phyloP scores from a whole-genome alignment of 2,888 invertebrate species.

The Camptogramma bilineatum region DNA sequence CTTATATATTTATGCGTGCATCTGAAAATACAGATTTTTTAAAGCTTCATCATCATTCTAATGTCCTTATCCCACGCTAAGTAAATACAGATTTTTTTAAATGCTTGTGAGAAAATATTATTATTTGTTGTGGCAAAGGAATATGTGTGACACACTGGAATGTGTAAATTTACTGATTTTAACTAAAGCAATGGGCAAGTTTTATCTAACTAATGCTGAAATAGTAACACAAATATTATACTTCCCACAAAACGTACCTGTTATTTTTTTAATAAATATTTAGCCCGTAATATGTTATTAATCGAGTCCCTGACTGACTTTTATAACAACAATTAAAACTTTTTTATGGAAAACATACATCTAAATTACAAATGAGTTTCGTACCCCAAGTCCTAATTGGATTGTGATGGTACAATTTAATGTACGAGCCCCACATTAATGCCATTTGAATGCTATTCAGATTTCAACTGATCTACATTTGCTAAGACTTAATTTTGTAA shows the following conservation, averaged over 20 bases:
- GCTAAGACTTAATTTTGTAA: background rate
- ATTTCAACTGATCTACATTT: constrained; percentile 18
- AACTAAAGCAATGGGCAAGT: too few relatives aligned
- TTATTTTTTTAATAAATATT: background rate
- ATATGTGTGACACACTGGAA: background rate
- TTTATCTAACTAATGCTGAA: background rate
- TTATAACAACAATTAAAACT: constrained; percentile 23
- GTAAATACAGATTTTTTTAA: too few relatives aligned
- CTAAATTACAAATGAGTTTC: constrained; percentile 25
- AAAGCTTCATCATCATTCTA: too few relatives aligned
- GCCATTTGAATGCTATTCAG: constrained; percentile 37
- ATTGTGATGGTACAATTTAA: constrained; percentile 28
- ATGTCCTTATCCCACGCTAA: too few relatives aligned
- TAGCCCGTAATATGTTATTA: constrained; percentile 16
- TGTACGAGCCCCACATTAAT: constrained; percentile 18
- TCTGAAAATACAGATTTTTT: background rate
- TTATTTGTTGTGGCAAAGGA: too few relatives aligned
- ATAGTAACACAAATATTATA: too few relatives aligned
- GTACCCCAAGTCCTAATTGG: constrained; percentile 17
- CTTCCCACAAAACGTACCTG: too few relatives aligned
- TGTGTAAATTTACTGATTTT: too few relatives aligned
- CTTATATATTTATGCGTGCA: constrained; percentile 1
- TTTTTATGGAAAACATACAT: constrained; percentile 26
- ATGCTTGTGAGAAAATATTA: too few relatives aligned
- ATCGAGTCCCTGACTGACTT: constrained; percentile 28